Base-by-base conservation (phyloP, 2,888 invertebrate species). In the Petrolisthes cinctipes region DNA sequence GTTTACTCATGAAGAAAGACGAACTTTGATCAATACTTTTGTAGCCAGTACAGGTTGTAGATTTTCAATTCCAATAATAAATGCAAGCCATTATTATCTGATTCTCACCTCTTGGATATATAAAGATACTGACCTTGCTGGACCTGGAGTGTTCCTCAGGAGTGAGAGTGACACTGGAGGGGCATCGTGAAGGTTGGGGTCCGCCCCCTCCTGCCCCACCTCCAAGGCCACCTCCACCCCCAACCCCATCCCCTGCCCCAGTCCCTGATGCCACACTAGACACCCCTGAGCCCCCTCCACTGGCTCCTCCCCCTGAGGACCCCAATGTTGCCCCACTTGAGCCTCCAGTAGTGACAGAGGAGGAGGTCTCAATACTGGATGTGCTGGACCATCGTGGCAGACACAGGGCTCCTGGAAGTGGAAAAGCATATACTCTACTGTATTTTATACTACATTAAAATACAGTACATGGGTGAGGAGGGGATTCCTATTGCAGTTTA, bases 301-400 rank as follows among this genome's bases (percentile, higher is more conserved):
- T 56, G 54, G 51, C 20, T 14, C 37, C 57, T n/a, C 51, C 82
- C n/a, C 51, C 82, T 53, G 82, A 57, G 11, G 23, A 9, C 66
- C 51, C 61, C 23, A 61, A 73, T 17, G 82, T 17, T 51, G 82
- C 71, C 0, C 81, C 82, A 9, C 78, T 66, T 5, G 66, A 61
- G 3, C 82, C 66, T n/a, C 82, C 86, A 6, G 86, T 86, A 0
- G 84, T 86, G 20, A 83, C 79, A 11, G 79, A 71, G 1, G 86
- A 75, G 6, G 71, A 54, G 37, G 85, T 76, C 51, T 92, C 92
- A 14, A 92, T 91, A 91, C 92, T 92, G 73, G 86, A 75, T 14
- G 90, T 90, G 37, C 91, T 91, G 75, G 96, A 95, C 97, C 97
- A 97, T 71, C 96, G 94, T 4, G 97, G 97, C 93, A 97, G 94